Conservation (phyloP, 2,113 vertebrate genomes). For the Petrocephalus microphthalmus region DNA sequence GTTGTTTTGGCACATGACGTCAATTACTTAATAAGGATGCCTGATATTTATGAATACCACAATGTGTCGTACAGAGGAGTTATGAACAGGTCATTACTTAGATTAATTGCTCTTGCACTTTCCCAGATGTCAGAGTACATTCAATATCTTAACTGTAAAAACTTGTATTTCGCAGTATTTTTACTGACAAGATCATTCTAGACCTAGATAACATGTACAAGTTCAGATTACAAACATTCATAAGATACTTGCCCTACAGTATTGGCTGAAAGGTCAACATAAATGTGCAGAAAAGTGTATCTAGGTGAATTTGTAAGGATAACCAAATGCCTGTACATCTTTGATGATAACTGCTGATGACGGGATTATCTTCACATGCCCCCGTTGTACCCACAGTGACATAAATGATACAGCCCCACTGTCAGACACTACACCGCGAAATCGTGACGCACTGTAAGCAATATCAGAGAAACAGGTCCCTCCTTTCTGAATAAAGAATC, state of each 20-base stretch:
- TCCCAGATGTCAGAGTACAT: neutral
- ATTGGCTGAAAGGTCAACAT: neutral
- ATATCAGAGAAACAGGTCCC: neutral
- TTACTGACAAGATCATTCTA: neutral
- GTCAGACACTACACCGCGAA: neutral
- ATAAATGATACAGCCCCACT: neutral
- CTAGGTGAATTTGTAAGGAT: neutral
- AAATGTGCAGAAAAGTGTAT: neutral
- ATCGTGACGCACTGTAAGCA: neutral
- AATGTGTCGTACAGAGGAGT: neutral
- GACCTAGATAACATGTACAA: neutral
- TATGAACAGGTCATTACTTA: constrained; percentile 3
- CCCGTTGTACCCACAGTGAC: neutral
- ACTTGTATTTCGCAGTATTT: neutral
- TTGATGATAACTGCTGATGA: neutral
- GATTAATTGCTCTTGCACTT: neutral
- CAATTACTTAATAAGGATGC: constrained; percentile 51
- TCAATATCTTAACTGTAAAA: neutral
- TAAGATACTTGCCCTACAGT: neutral
- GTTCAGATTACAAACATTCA: neutral
- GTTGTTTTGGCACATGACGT: constrained; percentile 37
- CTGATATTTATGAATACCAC: constrained; percentile 41
- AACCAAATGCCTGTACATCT: neutral
- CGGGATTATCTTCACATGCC: neutral
- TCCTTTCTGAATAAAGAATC: neutral